Base-by-base conservation (phyloP, 2,797 vertebrate genomes). In the Champsocephalus esox region DNA sequence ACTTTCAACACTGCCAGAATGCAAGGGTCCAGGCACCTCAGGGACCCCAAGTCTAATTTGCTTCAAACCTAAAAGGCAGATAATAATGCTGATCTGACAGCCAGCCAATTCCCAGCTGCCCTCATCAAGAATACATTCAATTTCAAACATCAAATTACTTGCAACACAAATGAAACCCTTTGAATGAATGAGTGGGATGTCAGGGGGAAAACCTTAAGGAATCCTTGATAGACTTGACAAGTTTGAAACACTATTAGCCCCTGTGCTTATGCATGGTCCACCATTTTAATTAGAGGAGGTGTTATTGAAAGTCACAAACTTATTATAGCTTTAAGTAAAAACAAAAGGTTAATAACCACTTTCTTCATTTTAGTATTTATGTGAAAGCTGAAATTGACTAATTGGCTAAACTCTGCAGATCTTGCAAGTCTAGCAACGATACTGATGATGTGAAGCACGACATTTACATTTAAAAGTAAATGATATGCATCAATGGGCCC, bases 81-180 rank as follows among this genome's bases (percentile, higher is more conserved):
- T 93, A 93, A 93, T 91, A 87, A 85, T 78, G 78, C 81, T 85
- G 90, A 94, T 93, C 89, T 93, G 90, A 92, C 92, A 93, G 87
- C 76, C 73, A 82, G 91, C 80, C 88, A 91, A 93, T 90, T 93
- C 90, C 90, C 90, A 82, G 73, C 62, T 84, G 77, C 85, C 88
- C 86, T 92, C 91, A 92, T 93, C 89, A 92, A 87, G 88, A 92
- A 92, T 84, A 88, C 83, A 90, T 92, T 92, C 87, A 79, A 88
- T 92, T 91, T 91, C 83, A 85, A 86, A 89, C 90, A 90, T 91
- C 91, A 88, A 83, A 88, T 89, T 89, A 77, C 81, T 83, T 66
- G 75, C 65, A 82, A 89, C 84, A 86, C 89, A 92, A 91, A 89
- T 77, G 77, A 79, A 87, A 67, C 59, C 75, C 80, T 88, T 87